phyloP scores from a whole-genome alignment of 2,113 vertebrate genomes.

The Falcunculus frontatus region DNA sequence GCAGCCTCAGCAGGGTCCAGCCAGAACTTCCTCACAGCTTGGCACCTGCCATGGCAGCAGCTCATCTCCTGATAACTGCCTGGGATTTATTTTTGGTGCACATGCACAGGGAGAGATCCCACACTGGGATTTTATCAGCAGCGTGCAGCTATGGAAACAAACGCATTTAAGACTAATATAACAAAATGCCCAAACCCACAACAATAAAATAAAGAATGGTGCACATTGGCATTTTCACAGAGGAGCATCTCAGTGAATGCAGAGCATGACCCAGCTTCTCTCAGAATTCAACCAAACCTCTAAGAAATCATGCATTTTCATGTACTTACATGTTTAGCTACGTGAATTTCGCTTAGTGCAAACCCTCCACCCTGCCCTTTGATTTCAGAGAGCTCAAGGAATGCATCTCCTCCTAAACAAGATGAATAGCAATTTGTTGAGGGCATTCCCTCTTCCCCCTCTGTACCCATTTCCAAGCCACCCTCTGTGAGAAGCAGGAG shows the following conservation, averaged over 20 bases:
- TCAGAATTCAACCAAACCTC: not conserved
- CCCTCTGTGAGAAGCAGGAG: not conserved
- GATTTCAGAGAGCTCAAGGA: not conserved
- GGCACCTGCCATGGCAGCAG: not conserved
- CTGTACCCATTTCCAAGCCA: not conserved
- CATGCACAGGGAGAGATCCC: not conserved
- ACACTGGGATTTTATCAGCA: conserved; percentile 6
- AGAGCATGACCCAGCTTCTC: not conserved
- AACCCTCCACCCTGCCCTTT: not conserved
- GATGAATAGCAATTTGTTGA: not conserved
- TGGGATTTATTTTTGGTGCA: conserved; percentile 1
- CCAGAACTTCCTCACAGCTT: not conserved
- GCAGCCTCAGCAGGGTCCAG: not conserved
- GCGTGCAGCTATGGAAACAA: conserved; percentile 43
- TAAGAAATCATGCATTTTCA: not conserved
- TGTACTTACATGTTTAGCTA: not conserved
- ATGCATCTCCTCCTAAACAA: not conserved
- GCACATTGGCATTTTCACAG: not conserved
- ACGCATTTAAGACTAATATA: not conserved
- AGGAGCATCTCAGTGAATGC: not conserved
- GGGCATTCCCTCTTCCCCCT: not conserved
- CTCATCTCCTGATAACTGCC: not conserved
- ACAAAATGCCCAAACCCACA: conserved; percentile 4
- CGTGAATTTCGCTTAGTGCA: not conserved
- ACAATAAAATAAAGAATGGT: not conserved